Base-by-base conservation (phyloP, 1,140 invertebrate genomes). In the Druon quercuslanigerum region DNA sequence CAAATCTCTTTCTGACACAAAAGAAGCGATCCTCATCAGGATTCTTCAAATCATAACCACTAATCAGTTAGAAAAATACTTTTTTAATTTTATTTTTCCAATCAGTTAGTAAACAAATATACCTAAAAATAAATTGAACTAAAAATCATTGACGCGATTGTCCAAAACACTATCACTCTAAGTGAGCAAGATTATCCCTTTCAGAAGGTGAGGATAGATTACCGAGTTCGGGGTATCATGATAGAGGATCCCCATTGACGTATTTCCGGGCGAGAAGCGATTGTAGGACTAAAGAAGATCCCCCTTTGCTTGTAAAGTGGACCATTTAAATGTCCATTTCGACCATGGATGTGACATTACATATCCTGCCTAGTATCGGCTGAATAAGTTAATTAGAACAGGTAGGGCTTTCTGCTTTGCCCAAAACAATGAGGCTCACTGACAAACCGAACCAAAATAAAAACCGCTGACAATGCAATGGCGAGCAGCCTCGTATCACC, bases 361-460 rank as follows among this genome's bases (percentile, higher is more conserved):
- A 87, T 90, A 88, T 90, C 88, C 90, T 86, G 88, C 79, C 60
- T 73, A 82, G 77, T 82, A 85, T 84, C 72, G 72, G 60, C 77
- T 91, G 90, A 90, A 90, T 91, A 87, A 88, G 90, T 87, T 89
- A 91, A 91, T 91, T 90, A 86, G 78, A 85, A 85, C 89, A 89
- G 89, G 89, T 89, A 89, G 78, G 83, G 57, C 78, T 79, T 82
- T 80, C 75, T 79, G 78, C 76, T 60, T 73, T 40, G 50, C n/a
- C 40, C 54, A 81, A 86, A 80, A 90, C 89, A 91, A 91, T 85
- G 82, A 73, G 72, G 73, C 56, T 84, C 82, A 75, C 87, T 90
- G 88, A 87, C 84, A 87, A 87, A 87, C 81, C 82, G 71, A 90
- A 87, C 86, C 86, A 90, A 91, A 90, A 91, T 90, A 90, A 87